A percentile compares a stretch with the other conserved stretches of the same genome.
These are phyloP conservation scores for Deroplatys truncata DNA, from an alignment of 2,888 invertebrate genomes.

Conservation along the genomic window DNA sequence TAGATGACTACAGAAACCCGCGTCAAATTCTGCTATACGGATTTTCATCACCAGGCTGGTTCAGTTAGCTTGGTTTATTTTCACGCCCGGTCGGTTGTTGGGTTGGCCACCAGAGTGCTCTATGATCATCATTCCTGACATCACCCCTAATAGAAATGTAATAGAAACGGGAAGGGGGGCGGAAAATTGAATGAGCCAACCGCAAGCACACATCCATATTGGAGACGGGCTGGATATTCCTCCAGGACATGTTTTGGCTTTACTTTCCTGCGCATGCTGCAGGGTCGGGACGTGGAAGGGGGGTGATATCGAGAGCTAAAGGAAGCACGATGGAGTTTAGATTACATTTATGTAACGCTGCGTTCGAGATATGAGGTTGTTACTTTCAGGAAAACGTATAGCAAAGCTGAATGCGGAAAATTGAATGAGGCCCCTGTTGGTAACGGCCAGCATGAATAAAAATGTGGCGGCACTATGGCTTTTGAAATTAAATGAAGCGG, in stretches of 20 bases:
- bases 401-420: not conserved
- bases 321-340: not conserved
- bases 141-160: slow-evolving; percentile 30
- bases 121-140: slow-evolving; percentile 15
- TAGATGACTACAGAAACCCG: no score
- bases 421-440: not conserved
- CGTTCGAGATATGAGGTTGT: not conserved
- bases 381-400: not conserved
- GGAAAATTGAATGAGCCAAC: slow-evolving; percentile 30
- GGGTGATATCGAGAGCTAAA: not conserved
- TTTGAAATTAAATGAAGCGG: not conserved
- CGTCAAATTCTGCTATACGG: no score
- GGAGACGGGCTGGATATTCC: not conserved
- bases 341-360: not conserved
- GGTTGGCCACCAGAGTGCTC: not conserved
- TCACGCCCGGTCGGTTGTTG: slow-evolving; percentile 6
- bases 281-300: no score
- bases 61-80: not conserved
- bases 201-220: not conserved
- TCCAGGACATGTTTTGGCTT: not conserved
- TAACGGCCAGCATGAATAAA: not conserved
- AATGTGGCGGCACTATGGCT: not conserved
- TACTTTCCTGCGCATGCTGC: not conserved
- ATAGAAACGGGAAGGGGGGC: slow-evolving; percentile 29
- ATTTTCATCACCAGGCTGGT: no score